These are phyloP conservation scores for Drosophila bocki DNA, from an alignment of 1,140 invertebrate species.

Conservation along the genomic window DNA sequence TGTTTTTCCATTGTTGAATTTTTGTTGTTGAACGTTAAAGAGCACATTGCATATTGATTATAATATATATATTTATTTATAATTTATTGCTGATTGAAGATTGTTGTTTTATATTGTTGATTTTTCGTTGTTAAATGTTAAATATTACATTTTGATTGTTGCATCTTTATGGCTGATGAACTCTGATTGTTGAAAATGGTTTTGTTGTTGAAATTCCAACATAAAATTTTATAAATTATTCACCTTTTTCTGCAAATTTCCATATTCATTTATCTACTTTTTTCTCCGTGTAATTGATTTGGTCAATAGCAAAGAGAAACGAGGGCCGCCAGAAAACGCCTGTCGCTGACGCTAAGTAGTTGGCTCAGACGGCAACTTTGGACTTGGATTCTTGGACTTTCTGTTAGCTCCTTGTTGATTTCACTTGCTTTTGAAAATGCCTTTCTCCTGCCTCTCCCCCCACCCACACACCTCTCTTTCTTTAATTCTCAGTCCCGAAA, in stretches of 20 bases:
- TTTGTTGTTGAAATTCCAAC: no score
- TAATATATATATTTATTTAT: no score
- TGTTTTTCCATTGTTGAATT: no score
- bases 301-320: constrained; percentile 7
- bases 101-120: no score
- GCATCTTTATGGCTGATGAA: no score
- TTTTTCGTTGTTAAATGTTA: no score
- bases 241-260: background rate
- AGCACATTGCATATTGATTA: no score
- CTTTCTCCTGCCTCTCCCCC: background rate
- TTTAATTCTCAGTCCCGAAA: constrained; percentile 5
- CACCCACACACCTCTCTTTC: background rate
- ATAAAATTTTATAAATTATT: no score
- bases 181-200: no score
- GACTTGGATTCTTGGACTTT: constrained; percentile 37
- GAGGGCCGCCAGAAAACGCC: constrained; percentile 25
- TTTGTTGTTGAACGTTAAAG: no score
- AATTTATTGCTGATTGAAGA: no score
- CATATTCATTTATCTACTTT: background rate
- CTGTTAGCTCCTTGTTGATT: constrained; percentile 53
- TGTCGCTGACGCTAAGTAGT: constrained; percentile 78
- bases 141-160: no score
- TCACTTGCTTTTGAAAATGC: constrained; percentile 27
- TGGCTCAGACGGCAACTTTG: constrained; percentile 65
- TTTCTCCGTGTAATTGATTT: constrained; percentile 18